Conservation (phyloP, 2,888 invertebrate genomes). For the Noctua fimbriata region DNA sequence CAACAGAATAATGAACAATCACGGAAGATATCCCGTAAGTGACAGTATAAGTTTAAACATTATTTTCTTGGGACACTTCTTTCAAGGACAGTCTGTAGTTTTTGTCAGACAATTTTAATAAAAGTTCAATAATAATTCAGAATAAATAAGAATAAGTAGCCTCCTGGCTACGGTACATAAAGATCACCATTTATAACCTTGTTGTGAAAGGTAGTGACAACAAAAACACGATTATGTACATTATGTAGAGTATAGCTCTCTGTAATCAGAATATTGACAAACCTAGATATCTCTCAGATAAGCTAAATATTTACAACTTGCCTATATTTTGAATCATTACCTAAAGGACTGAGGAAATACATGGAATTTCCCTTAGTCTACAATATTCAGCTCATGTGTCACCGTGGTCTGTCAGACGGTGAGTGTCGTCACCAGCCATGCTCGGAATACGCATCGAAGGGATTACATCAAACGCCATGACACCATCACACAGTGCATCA, state of each 20-base stretch:
- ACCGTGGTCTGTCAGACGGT: constrained; percentile 21
- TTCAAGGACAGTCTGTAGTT: constrained; percentile 11
- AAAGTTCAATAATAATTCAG: no score
- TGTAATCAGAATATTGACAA: background rate
- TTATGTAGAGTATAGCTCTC: background rate
- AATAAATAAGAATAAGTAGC: no score
- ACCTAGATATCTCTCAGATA: constrained; percentile 16
- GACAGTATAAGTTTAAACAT: background rate
- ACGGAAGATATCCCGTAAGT: no score
- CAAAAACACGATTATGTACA: background rate
- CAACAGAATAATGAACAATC: no score
- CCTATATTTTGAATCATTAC: background rate
- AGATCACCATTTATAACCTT: background rate
- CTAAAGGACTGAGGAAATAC: background rate
- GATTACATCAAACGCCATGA: constrained; percentile 55
- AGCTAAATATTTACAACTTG: background rate
- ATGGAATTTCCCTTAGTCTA: background rate
- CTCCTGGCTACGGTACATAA: no score
- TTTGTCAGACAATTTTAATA: background rate
- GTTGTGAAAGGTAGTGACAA: background rate
- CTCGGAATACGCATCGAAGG: constrained; percentile 32
- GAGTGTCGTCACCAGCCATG: constrained; percentile 54
- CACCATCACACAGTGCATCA: constrained; percentile 46
- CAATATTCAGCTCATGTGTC: constrained; percentile 40
- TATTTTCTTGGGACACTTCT: background rate